phyloP scores from a whole-genome alignment of 2,113 vertebrate genomes.

The Globicephala melas region DNA sequence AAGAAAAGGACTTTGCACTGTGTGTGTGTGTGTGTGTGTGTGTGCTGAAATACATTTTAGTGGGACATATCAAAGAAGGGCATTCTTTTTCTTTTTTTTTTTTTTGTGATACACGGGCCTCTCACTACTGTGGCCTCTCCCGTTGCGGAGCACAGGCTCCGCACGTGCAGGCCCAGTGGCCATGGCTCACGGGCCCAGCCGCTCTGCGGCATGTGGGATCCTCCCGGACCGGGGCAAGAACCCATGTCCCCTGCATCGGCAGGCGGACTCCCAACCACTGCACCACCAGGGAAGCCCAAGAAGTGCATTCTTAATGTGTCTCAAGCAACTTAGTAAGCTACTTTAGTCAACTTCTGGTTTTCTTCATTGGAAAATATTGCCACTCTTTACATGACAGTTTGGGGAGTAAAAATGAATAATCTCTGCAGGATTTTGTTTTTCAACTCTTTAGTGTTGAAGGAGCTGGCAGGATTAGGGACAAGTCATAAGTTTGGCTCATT shows the following conservation, averaged over 20 bases:
- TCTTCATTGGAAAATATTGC: not conserved
- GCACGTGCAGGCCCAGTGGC: no score
- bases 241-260: no score
- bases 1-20: not conserved
- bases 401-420: not conserved
- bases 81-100: not conserved
- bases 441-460: not conserved
- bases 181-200: no score
- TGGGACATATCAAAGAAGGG: not conserved
- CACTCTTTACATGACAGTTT: not conserved
- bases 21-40: not conserved
- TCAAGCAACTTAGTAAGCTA: not conserved
- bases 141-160: no score
- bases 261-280: no score
- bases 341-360: not conserved
- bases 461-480: not conserved
- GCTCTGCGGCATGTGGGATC: no score
- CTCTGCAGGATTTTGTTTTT: not conserved
- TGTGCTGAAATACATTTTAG: not conserved
- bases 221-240: no score
- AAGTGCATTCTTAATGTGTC: not conserved
- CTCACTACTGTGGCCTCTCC: no score
- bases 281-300: not conserved
- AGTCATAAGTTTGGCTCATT: not conserved
- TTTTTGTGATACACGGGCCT: no score